These are phyloP conservation scores for Apis laboriosa DNA, from an alignment of 1,140 invertebrate genomes.

Conservation along the genomic window DNA sequence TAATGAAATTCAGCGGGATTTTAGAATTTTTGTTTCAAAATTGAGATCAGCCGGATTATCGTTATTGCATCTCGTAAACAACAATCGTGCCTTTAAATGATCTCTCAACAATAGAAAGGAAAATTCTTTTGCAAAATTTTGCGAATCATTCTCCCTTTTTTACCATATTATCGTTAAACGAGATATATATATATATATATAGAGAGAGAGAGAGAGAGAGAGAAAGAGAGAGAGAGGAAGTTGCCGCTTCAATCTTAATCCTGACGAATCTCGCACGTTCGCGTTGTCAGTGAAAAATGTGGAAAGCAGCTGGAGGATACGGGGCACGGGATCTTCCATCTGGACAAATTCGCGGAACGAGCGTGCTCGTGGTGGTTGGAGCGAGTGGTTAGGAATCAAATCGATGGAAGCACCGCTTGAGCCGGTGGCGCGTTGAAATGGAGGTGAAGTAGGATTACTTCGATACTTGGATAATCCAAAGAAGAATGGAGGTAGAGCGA, in stretches of 20 bases:
- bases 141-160: too few species aligned
- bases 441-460: constrained; percentile 28
- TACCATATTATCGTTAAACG: too few species aligned
- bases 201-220: too few species aligned
- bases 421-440: background rate
- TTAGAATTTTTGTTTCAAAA: too few species aligned
- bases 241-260: background rate
- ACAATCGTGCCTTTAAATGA: constrained; percentile 44
- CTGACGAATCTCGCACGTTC: constrained; percentile 17
- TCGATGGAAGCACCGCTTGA: constrained; percentile 21
- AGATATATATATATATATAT: too few species aligned
- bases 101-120: background rate
- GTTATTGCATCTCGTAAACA: background rate
- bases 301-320: background rate
- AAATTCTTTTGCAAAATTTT: background rate
- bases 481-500: constrained; percentile 26
- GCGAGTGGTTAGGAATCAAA: constrained; percentile 7
- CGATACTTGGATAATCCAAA: background rate
- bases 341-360: background rate
- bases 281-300: constrained; percentile 37
- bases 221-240: too few species aligned
- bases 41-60: background rate
- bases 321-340: background rate
- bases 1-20: background rate
- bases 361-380: background rate